These are phyloP conservation scores for Chrosomus eos DNA, from an alignment of 2,797 vertebrate species.

Conservation along the genomic window DNA sequence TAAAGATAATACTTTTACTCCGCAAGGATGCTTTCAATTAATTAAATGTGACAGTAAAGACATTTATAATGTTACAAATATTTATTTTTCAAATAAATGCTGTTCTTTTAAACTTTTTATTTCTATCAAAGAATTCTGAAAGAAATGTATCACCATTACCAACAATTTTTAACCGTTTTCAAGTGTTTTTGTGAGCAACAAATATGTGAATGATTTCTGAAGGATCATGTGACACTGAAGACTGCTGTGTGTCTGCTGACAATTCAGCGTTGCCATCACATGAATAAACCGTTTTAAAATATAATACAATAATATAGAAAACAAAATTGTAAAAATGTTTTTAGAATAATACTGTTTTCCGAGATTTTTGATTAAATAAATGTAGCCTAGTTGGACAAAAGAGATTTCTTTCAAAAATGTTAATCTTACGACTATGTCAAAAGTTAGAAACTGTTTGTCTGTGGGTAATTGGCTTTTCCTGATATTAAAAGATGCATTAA, in stretches of 20 bases:
- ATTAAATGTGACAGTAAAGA: not conserved
- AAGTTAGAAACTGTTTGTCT: constrained; percentile 37
- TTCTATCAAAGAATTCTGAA: not conserved
- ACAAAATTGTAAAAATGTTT: no score
- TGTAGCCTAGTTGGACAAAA: not conserved
- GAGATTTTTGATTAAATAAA: not conserved
- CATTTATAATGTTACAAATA: not conserved
- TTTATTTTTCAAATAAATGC: not conserved
- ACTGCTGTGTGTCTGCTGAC: not conserved
- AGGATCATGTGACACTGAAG: not conserved
- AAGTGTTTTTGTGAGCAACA: not conserved
- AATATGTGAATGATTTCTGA: not conserved
- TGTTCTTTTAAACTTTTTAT: not conserved
- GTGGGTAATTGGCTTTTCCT: constrained; percentile 51
- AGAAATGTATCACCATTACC: not conserved
- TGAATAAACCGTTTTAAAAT: not conserved
- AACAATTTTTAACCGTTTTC: not conserved
- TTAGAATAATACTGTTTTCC: not conserved
- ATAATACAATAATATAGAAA: not conserved
- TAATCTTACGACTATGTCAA: not conserved
- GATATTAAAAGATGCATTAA: constrained; percentile 53
- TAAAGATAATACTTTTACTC: not conserved
- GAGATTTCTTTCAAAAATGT: not conserved
- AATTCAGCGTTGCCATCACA: not conserved
- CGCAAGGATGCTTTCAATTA: not conserved